A percentile compares a stretch with the other conserved stretches of the same genome.
Evolutionary conservation across 2,113 vertebrate species (phyloP).

Genomic region (Shinisaurus crocodilurus): DNA sequence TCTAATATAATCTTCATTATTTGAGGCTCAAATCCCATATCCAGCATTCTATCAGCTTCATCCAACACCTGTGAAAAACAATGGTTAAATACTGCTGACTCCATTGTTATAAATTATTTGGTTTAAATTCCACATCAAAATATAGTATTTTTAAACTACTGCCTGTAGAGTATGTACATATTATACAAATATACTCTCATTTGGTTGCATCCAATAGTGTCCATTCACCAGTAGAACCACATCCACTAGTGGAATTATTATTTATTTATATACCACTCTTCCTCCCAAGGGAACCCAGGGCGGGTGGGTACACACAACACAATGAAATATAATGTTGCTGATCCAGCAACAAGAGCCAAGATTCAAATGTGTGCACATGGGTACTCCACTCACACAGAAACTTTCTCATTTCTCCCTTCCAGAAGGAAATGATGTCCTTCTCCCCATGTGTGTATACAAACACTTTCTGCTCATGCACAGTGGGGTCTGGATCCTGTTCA

Average conservation of each 20-base stretch:
- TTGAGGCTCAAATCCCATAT: conserved; percentile 99
- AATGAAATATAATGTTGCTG: too few relatives aligned
- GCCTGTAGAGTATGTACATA: not conserved
- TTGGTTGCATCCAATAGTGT: not conserved
- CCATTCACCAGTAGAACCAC: not conserved
- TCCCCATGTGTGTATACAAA: not conserved
- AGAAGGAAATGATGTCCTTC: too few relatives aligned
- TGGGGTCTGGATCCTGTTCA: not conserved
- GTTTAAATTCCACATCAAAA: not conserved
- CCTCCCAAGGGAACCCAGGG: too few relatives aligned
- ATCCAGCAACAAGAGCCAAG: not conserved
- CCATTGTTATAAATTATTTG: not conserved
- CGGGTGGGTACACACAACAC: too few relatives aligned
- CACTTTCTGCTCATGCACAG: not conserved
- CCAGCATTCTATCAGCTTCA: conserved; percentile 96
- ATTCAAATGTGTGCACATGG: not conserved
- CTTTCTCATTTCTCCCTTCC: not conserved
- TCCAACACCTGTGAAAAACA: conserved; percentile 88
- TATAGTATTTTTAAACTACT: not conserved
- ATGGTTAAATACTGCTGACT: not conserved
- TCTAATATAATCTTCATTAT: conserved; percentile 98
- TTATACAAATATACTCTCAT: not conserved
- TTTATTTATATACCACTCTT: not conserved
- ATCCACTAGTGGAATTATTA: not conserved
- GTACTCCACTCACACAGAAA: not conserved